phyloP scores from a whole-genome alignment of 1,140 invertebrate species.

The Drosophila seguyi region DNA sequence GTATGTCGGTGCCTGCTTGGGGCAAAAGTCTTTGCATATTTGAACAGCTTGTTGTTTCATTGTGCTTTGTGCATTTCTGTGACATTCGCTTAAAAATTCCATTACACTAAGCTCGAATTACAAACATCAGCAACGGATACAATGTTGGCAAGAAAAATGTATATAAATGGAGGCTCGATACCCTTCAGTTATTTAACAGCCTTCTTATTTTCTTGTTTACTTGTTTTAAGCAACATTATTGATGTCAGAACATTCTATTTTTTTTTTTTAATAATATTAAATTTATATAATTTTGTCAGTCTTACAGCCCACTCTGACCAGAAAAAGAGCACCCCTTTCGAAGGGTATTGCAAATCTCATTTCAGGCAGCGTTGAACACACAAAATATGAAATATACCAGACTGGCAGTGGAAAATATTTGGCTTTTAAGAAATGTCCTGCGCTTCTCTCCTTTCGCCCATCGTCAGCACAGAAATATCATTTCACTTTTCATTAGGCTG shows the following conservation, averaged over 20 bases:
- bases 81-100: slow-evolving; percentile 84
- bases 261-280: accelerated
- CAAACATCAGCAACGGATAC: slow-evolving; percentile 52
- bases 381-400: slow-evolving; percentile 66
- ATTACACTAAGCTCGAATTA: slow-evolving; percentile 79
- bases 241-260: no score
- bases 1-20: slow-evolving; percentile 24
- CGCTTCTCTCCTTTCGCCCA: neutral
- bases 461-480: slow-evolving; percentile 29
- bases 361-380: slow-evolving; percentile 77
- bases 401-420: slow-evolving; percentile 16
- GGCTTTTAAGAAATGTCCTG: slow-evolving; percentile 11
- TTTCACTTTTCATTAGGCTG: slow-evolving; percentile 66
- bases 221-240: no score
- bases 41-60: slow-evolving; percentile 71
- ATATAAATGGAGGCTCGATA: neutral
- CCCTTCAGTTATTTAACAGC: neutral
- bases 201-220: neutral
- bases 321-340: neutral
- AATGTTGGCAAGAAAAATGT: neutral
- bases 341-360: slow-evolving; percentile 58
- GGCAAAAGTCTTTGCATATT: slow-evolving; percentile 75
- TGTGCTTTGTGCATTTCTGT: slow-evolving; percentile 68
- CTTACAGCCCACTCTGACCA: neutral
- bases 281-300: neutral